Evolutionary conservation across 1,140 invertebrate genomes (phyloP).

Genomic region (Aphelenchoides fujianensis): DNA sequence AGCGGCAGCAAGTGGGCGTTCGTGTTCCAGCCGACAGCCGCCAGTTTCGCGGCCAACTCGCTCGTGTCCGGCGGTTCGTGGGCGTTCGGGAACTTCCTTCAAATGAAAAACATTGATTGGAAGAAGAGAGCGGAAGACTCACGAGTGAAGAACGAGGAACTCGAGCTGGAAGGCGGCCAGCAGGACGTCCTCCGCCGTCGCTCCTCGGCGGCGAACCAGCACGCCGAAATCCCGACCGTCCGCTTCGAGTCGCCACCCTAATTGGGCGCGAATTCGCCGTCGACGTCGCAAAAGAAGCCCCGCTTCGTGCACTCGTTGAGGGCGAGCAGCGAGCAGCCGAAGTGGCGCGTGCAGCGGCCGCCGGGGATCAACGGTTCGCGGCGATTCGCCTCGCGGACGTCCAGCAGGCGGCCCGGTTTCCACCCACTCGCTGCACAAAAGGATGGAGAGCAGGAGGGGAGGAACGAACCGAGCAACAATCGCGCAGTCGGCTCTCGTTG

Average conservation of each 20-base stretch:
- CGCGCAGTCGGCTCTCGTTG: slow-evolving; percentile 11
- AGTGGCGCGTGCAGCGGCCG: background rate
- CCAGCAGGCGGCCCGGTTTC: slow-evolving; percentile 5
- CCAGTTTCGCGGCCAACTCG: background rate
- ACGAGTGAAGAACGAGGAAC: background rate
- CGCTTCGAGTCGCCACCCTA: background rate
- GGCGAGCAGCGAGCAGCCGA: background rate
- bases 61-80: background rate
- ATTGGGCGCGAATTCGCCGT: background rate
- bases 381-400: background rate
- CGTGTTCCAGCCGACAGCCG: background rate
- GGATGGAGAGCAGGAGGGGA: no score
- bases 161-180: slow-evolving; percentile 16
- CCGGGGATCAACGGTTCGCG: background rate
- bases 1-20: slow-evolving; percentile 2
- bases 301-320: background rate
- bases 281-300: background rate
- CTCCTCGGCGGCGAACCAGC: background rate
- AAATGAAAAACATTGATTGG: background rate
- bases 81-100: background rate
- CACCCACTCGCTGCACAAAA: slow-evolving; percentile 11
- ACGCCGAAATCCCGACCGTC: background rate
- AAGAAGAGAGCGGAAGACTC: background rate
- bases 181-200: no score
- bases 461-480: slow-evolving; percentile 13